Evolutionary conservation across 37 sponge, comb jelly and placozoan genomes (phyloP), one percentile per base, ranked within the genome.

Genomic region (Ianthella basta): DNA sequence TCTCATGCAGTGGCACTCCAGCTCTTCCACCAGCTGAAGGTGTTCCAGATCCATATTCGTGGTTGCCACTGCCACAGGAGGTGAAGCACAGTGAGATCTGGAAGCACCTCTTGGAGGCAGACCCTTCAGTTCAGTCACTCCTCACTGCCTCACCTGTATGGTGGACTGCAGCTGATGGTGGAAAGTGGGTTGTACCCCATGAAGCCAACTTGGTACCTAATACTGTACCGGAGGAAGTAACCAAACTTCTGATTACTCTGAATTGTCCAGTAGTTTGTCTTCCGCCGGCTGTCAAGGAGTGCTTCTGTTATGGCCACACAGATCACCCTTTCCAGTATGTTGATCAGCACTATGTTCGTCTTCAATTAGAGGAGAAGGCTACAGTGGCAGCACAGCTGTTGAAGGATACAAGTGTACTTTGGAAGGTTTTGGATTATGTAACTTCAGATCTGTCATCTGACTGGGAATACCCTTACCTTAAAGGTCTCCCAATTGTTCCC

Each of bases 141-240:
- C 37, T 53, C 37, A 10, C 13, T 44, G 64, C 56, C 2, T 53
- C 44, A 0, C 60, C 61, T 24, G 55, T 89, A 53, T 44, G 50
- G 50, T 91, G 91, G 91, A 85, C 85, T 35, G 55, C 85, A 30
- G 81, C 87, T 69, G 23, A 72, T 59, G 85, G 88, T 40, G 91
- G 91, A 23, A 72, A 72, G 41, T 87, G 88, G 88, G 82, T 87
- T 0, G 81, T 55, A 25, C 63, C 79, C 1, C 29, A n/a, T 32
- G 81, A 80, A 30, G 88, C 91, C 21, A 29, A 61, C 19, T 84
- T 84, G 41, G 15, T 90, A 23, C 79, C 86, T 41, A 27, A 23
- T 70, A 39, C 59, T 19, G 29, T 30, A 55, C 86, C 85, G 32
- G n/a, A 25, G 30, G 53, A 56, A 34, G 75, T 67, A 37, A 36